Percentiles rank a stretch among this genome's conserved stretches.
Conservation (phyloP, 2,888 invertebrate species). For the Acanthacorydalis orientalis region DNA sequence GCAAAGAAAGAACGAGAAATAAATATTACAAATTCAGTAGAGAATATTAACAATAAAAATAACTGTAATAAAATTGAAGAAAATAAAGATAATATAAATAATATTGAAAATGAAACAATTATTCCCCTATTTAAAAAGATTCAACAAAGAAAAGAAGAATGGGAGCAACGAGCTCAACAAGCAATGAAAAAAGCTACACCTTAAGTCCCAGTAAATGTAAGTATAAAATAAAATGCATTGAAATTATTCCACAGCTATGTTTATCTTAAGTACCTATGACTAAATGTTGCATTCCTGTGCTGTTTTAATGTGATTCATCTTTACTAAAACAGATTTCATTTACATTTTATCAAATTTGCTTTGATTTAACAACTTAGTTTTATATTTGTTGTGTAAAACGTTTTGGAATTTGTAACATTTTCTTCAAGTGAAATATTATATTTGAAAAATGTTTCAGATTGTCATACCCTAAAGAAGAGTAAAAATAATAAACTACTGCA, state of each 20-base stretch:
- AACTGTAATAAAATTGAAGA: background rate
- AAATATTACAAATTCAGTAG: conserved; percentile 6
- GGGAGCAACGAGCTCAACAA: conserved; percentile 62
- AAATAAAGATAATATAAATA: conserved; percentile 10
- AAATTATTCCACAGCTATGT: too few species aligned
- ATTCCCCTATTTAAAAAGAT: conserved; percentile 50
- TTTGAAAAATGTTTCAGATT: conserved; percentile 7
- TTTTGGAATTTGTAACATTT: too few species aligned
- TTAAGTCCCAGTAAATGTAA: background rate
- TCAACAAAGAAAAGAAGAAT: conserved; percentile 56
- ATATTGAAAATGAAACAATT: conserved; percentile 15
- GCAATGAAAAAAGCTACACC: conserved; percentile 25
- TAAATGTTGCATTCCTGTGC: too few species aligned
- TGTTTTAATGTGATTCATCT: too few species aligned
- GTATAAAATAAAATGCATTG: background rate
- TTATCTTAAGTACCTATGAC: too few species aligned
- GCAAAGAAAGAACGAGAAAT: conserved; percentile 9
- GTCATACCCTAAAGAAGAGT: conserved; percentile 6
- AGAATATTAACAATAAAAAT: conserved; percentile 8
- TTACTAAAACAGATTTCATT: too few species aligned
- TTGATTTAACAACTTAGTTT: too few species aligned
- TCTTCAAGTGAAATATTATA: too few species aligned
- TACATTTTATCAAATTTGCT: too few species aligned
- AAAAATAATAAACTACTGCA: conserved; percentile 10
- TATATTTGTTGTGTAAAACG: too few species aligned